Conservation (phyloP, 2,113 vertebrate genomes). For the Aramus guarauna region DNA sequence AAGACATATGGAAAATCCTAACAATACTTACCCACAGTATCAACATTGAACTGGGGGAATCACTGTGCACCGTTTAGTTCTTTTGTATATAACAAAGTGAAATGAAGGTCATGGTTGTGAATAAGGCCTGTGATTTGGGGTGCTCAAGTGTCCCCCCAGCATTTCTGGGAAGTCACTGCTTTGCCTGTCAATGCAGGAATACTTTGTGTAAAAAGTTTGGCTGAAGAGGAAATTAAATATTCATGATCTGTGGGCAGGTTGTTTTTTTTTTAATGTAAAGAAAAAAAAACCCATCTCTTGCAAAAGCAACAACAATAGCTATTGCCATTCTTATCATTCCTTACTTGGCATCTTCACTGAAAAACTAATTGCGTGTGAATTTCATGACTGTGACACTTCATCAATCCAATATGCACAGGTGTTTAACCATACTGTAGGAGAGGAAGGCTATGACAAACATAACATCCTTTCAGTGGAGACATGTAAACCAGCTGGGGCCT, state of each 20-base stretch:
- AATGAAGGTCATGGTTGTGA: not conserved
- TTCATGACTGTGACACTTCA: not conserved
- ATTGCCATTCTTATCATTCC: not conserved
- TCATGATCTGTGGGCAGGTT: not conserved
- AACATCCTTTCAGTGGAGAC: slow-evolving; percentile 2
- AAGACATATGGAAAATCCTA: not conserved
- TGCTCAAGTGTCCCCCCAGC: too few species aligned
- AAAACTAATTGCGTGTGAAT: not conserved
- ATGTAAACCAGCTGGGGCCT: not conserved
- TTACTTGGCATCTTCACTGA: not conserved
- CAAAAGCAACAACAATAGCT: not conserved
- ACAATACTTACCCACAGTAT: not conserved
- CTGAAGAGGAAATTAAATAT: not conserved
- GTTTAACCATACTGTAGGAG: not conserved
- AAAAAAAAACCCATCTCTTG: not conserved
- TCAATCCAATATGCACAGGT: not conserved
- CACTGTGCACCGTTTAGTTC: not conserved
- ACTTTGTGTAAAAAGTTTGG: not conserved
- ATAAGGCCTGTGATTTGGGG: not conserved
- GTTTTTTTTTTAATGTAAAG: not conserved
- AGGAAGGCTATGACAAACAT: slow-evolving; percentile 14
- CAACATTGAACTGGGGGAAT: not conserved
- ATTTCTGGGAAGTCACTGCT: not conserved
- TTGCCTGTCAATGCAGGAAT: not conserved
- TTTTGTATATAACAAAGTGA: not conserved